phyloP scores from a whole-genome alignment of 2,888 invertebrate genomes.

The Ceriagrion tenellum region DNA sequence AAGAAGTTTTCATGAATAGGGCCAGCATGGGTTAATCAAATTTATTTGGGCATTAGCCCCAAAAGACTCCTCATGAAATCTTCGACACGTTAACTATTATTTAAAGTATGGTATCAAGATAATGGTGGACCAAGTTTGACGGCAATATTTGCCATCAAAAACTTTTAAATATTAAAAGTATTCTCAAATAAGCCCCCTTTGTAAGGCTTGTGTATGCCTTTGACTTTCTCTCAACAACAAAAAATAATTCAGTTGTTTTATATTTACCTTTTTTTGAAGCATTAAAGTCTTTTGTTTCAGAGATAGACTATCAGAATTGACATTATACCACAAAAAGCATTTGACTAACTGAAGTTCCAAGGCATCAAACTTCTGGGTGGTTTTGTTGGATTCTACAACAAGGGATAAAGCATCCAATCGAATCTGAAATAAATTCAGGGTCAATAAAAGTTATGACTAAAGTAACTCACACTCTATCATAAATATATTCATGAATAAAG shows the following conservation, averaged over 20 bases:
- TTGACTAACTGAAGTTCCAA: constrained; percentile 84
- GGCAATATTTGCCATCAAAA: too few relatives aligned
- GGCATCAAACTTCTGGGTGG: constrained; percentile 83
- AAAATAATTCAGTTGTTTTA: not conserved
- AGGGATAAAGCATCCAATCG: constrained; percentile 85
- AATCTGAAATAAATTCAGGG: constrained; percentile 79
- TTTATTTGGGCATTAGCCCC: too few relatives aligned
- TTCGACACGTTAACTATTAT: too few relatives aligned
- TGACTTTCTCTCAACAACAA: not conserved
- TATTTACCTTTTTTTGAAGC: constrained; percentile 84
- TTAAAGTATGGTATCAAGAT: too few relatives aligned
- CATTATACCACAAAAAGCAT: constrained; percentile 84
- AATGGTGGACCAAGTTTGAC: too few relatives aligned
- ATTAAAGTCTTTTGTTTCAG: constrained; percentile 86
- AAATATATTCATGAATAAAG: not conserved
- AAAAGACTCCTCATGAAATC: too few relatives aligned
- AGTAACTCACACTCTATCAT: not conserved
- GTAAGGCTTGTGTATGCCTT: too few relatives aligned
- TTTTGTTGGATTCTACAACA: constrained; percentile 86
- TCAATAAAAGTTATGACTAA: too few relatives aligned
- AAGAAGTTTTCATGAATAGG: too few relatives aligned
- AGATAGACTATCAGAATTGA: constrained; percentile 84
- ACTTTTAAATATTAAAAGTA: too few relatives aligned
- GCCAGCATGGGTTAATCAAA: too few relatives aligned
- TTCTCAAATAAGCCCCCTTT: too few relatives aligned